These are phyloP conservation scores for Neotragus moschatus DNA, from an alignment of 2,113 vertebrate genomes.

Conservation along the genomic window DNA sequence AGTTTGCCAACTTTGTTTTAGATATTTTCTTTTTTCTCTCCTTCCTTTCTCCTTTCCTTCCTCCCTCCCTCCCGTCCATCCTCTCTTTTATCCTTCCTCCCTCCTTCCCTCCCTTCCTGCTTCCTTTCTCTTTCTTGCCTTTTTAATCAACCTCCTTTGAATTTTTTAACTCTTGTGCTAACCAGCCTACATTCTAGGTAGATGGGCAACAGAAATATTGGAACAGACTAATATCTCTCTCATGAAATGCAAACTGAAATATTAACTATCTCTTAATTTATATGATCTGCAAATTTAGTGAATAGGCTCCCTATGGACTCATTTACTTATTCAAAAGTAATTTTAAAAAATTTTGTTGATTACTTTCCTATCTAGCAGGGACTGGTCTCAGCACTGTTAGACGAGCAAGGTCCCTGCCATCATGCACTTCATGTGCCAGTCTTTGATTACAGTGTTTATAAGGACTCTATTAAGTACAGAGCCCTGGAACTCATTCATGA, in stretches of 20 bases:
- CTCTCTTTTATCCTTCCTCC: neutral
- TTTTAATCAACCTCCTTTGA: neutral
- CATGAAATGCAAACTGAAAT: slow-evolving; percentile 1
- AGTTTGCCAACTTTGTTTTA: neutral
- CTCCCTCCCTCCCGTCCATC: neutral
- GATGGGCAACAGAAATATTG: neutral
- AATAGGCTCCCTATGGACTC: neutral
- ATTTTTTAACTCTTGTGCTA: neutral
- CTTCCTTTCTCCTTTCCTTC: neutral
- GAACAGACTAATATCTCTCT: neutral
- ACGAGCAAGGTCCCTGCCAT: neutral
- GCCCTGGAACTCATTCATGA: neutral
- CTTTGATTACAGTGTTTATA: neutral
- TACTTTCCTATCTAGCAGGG: neutral
- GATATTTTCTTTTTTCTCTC: neutral
- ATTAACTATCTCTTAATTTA: neutral
- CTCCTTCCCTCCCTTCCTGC: neutral
- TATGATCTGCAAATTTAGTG: neutral
- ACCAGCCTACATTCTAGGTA: neutral
- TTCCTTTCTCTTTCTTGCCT: neutral
- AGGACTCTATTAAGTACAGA: neutral
- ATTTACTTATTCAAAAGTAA: neutral
- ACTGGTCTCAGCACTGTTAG: neutral
- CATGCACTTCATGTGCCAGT: neutral
- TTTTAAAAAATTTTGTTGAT: neutral